phyloP scores from a whole-genome alignment of 2,797 vertebrate species.

The Phataginus tetradactyla region DNA sequence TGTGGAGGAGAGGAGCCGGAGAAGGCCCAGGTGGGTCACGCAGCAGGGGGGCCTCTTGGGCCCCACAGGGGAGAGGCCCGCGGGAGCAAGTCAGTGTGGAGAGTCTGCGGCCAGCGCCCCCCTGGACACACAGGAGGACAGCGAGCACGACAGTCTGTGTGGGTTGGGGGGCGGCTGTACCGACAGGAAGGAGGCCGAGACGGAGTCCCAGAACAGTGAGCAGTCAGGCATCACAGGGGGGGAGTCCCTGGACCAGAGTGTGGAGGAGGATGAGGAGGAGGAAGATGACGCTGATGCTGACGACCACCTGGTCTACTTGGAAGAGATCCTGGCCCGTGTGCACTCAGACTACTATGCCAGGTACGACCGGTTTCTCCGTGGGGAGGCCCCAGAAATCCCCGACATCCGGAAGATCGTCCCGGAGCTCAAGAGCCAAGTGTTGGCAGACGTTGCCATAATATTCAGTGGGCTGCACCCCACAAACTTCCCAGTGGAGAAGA shows the following conservation, averaged over 20 bases:
- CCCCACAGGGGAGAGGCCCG: rapidly evolving
- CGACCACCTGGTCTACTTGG: constrained; percentile 97
- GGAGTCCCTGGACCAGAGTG: constrained; percentile 95
- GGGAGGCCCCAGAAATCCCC: constrained; percentile 89
- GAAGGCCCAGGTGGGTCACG: constrained; percentile 42
- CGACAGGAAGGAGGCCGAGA: constrained; percentile 94
- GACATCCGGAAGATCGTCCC: constrained; percentile 97
- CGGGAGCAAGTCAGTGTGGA: background rate
- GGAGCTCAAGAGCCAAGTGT: constrained; percentile 93
- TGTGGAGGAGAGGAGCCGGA: constrained; percentile 85
- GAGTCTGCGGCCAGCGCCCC: constrained; percentile 67
- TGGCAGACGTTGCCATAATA: constrained; percentile 91
- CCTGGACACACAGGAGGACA: constrained; percentile 81
- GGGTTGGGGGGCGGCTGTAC: constrained; percentile 92
- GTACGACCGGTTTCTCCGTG: constrained; percentile 91
- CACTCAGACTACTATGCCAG: constrained; percentile 94
- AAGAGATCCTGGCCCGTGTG: constrained; percentile 95
- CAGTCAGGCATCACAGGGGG: constrained; percentile 96
- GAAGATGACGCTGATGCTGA: constrained; percentile 93
- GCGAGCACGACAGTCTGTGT: constrained; percentile 88
- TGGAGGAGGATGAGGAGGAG: constrained; percentile 93
- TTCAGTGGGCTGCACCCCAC: constrained; percentile 98
- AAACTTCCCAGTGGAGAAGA: constrained; percentile 96
- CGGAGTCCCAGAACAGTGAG: constrained; percentile 97
- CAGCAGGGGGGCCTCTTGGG: constrained; percentile 67